These are phyloP conservation scores for Caloenas nicobarica DNA, from an alignment of 2,113 vertebrate species.

Conservation along the genomic window DNA sequence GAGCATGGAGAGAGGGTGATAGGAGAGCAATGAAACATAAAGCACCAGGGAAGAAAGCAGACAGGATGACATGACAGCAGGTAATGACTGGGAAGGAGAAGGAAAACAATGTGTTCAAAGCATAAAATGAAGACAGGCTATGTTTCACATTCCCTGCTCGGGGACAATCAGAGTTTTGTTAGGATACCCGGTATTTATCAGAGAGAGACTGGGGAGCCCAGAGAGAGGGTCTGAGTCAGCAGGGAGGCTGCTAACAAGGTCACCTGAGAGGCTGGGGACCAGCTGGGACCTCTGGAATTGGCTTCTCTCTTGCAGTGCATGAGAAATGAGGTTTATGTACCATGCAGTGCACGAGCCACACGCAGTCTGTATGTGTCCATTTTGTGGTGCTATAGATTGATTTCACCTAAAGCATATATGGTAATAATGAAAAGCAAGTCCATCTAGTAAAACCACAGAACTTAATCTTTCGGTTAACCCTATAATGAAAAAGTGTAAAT, in stretches of 20 bases:
- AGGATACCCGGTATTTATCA: not conserved
- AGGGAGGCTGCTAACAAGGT: not conserved
- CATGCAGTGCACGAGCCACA: not conserved
- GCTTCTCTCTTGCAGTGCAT: fast-evolving
- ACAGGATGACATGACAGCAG: constrained; percentile 22
- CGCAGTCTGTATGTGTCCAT: fast-evolving
- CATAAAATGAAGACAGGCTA: constrained; percentile 4
- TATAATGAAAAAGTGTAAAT: not conserved
- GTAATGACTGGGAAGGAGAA: constrained; percentile 16
- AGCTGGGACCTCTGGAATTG: not conserved
- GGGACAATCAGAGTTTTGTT: not conserved
- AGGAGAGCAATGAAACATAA: constrained; percentile 8
- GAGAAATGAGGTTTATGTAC: not conserved
- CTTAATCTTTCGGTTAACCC: not conserved
- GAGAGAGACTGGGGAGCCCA: not conserved
- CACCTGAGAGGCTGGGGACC: fast-evolving
- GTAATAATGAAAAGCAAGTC: not conserved
- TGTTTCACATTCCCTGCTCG: not conserved
- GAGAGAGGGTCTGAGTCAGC: not conserved
- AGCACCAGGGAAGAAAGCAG: not conserved
- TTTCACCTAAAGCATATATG: not conserved
- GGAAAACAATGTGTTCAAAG: not conserved
- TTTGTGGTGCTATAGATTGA: not conserved
- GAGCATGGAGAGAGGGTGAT: not conserved
- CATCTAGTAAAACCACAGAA: not conserved